Base-by-base conservation (phyloP, 1,140 invertebrate species). In the Eulimnadia texana region DNA sequence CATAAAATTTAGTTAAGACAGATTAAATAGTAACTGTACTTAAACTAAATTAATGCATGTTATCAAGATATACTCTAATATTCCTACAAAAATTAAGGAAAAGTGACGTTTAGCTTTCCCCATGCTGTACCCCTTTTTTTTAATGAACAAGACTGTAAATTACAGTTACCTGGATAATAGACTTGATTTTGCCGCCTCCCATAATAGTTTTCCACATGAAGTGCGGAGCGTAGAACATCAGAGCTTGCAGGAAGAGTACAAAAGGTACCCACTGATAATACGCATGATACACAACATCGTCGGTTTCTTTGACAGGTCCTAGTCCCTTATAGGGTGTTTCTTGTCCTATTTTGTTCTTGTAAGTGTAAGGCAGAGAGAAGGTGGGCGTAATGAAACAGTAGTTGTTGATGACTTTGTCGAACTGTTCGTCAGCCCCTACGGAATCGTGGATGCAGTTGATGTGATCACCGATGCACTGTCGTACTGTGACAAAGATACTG, bases 331-430 rank as follows among this genome's bases (percentile, higher is more conserved):
- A 59, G 61, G 69, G 64, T 13, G 66, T 64, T 16, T 65, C 61
- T 11, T 63, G 53, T 49, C 67, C 68, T n/a, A 64, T 65, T 22
- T 60, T 63, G 58, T 66, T 65, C 19, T 65, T 62, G 25, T 62
- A 64, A 3, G 70, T 64, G 27, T 64, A 67, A 10, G 70, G 86
- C 65, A 90, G 79, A 6, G 88, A 90, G 73, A 89, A 95, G 0
- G 90, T 94, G 25, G 88, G 83, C 61, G 84, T 88, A 67, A 95
- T 91, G 77, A 92, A 95, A 72, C 92, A 96, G 70, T 85, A 93
- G 0, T 85, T 89, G 70, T 94, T 85, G 58, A 93, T 85, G 1
- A 91, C 84, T 47, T 72, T 70, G 33, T 42, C 33, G 33, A 42
- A 42, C 33, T 42, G 33, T 6, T 16, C 33, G 33, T 42, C 33